Evolutionary conservation across 2,888 invertebrate species (phyloP), one percentile per base, ranked within the genome.

Genomic region (Drosophila kanekoi): DNA sequence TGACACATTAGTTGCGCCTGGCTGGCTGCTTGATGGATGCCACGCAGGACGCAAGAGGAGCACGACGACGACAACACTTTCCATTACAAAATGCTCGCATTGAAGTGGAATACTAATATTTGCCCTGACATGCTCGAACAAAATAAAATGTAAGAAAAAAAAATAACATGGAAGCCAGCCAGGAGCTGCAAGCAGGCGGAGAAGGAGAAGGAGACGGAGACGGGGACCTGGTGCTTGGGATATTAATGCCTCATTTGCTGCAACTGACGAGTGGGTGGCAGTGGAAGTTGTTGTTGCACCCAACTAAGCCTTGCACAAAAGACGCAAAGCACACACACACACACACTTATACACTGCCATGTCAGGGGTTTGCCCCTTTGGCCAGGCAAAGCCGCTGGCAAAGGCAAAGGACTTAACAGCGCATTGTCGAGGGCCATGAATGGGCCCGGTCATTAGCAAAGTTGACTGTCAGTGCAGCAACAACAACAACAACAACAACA

Each of bases 211-310:
- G 8, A 28, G 28, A 2, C 23, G 23, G 23, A 1, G 23, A 23
- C 5, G 23, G 23, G 6, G 23, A 23, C 23, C 5, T 14, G 76
- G 45, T 70, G 65, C 59, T 67, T 62, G 77, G 28, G 77, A 87
- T 89, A 90, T 89, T 90, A 90, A 90, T 89, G 90, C 90, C 89
- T 90, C 87, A 89, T 89, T 89, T 89, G 83, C 66, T 86, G 83
- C 71, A 72, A 66, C 68, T 56, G 35, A 51, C 49, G 38, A 54
- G 45, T 44, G 56, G 43, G 44, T 35, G 53, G 41, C 41, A 47
- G 75, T 23, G 4, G 18, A 18, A 18, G 23, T 52, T 59, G 16
- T 35, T 58, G 35, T n/a, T 80, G 73, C 79, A 70, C 71, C 73
- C 63, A 63, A 28, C 74, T 71, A 87, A 81, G 77, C 64, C 74